Evolutionary conservation across 2,888 invertebrate genomes (phyloP), one percentile per base, ranked within the genome.

Genomic region (Stegana nigrithorax): DNA sequence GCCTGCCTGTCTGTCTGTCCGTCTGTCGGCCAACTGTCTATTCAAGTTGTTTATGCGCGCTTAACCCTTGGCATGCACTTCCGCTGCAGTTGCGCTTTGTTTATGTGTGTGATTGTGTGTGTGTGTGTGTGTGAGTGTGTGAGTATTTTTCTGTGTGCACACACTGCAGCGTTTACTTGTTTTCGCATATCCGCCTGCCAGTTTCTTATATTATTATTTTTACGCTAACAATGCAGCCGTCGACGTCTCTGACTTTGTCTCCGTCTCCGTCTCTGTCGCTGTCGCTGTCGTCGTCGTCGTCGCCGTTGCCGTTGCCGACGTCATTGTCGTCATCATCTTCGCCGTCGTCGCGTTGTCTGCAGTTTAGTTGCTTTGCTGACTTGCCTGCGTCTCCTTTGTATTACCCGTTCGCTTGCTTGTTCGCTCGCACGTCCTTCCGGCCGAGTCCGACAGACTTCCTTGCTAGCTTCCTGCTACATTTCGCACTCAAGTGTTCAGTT

Each of bases 41-140:
- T 29, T 51, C 8, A 19, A 12, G 14, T 17, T 74, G 64, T 47
- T 12, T 17, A 25, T 36, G 56, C 39, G 23, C 14, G 73, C 78
- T 69, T 79, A 75, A 73, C 78, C 72, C 72, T 73, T 75, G 73
- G 74, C 68, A 75, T 79, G 75, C 80, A 77, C 67, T 77, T 75
- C 78, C 80, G 75, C 17, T 55, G 53, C 36, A 55, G 75, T 67
- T 65, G 61, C 69, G 73, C 65, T 66, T n/a, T n/a, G n/a, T n/a
- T n/a, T n/a, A n/a, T n/a, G n/a, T n/a, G n/a, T n/a, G n/a, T n/a
- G n/a, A n/a, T n/a, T n/a, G n/a, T n/a, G n/a, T n/a, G n/a, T n/a
- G n/a, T n/a, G n/a, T n/a, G n/a, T n/a, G n/a, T n/a, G n/a, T n/a
- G n/a, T n/a, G n/a, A n/a, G n/a, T n/a, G n/a, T n/a, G n/a, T n/a